A percentile compares a stretch with the other conserved stretches of the same genome.
Evolutionary conservation across 2,113 vertebrate species (phyloP).

Genomic region (Sinocyclocheilus maitianheensis): DNA sequence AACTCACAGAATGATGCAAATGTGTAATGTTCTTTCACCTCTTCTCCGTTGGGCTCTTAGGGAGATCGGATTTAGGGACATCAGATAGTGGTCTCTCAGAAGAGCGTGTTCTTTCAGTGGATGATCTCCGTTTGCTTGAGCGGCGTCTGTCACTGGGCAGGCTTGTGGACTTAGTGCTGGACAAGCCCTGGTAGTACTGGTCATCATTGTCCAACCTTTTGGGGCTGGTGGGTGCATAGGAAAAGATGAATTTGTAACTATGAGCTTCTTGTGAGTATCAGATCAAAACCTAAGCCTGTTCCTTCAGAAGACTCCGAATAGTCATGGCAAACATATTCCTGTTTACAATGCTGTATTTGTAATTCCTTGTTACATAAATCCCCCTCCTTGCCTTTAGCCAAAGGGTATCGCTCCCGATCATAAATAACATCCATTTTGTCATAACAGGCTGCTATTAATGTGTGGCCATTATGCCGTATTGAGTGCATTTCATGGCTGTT

Average conservation of each 20-base stretch:
- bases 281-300: no score
- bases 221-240: slow-evolving; percentile 72
- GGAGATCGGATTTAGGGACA: slow-evolving; percentile 13
- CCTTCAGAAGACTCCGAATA: no score
- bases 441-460: slow-evolving; percentile 17
- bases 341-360: no score
- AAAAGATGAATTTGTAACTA: background rate
- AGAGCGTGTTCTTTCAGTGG: slow-evolving; percentile 69
- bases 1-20: background rate
- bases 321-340: no score
- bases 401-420: background rate
- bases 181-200: slow-evolving; percentile 87
- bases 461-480: background rate
- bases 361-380: background rate
- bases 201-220: slow-evolving; percentile 90
- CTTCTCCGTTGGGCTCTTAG: slow-evolving; percentile 13
- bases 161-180: slow-evolving; percentile 74
- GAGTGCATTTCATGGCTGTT: background rate
- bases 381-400: background rate
- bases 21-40: slow-evolving; percentile 35
- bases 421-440: slow-evolving; percentile 11
- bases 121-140: slow-evolving; percentile 15
- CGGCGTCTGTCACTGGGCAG: slow-evolving; percentile 64
- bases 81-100: slow-evolving; percentile 54
- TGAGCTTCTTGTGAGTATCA: no score